Evolutionary conservation across 2,888 invertebrate genomes (phyloP), one percentile per base, ranked within the genome.

Genomic region (Heteromyza rotundicornis): DNA sequence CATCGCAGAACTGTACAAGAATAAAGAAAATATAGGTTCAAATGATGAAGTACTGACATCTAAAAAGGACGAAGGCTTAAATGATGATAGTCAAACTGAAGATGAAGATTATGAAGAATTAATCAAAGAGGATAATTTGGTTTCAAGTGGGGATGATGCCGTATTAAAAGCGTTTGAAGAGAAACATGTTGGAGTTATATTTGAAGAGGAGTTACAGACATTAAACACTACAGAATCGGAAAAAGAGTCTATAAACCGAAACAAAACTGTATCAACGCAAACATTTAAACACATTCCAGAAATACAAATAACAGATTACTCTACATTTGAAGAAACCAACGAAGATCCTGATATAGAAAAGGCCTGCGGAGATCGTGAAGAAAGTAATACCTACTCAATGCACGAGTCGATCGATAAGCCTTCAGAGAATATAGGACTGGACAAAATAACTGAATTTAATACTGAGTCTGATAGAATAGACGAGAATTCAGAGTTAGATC

Each of bases 1-100:
- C 51, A 59, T 79, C 3, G 59, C 66, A 8, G 70, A 74, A 22
- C 57, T 79, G 1, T 55, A 32, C 10, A 36, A 55, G 8, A 20
- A 55, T 19, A 22, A 64, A 12, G 57, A 56, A 32, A 40, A 57
- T 5, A 56, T 57, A 1, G 27, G 61, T 12, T 16, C 56, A 22
- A 20, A 44, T 10, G 51, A 47, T 0, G 47, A 52, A 5, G 23
- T 16, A 2, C 35, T 50, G 1, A 44, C 55, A 2, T 57, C 36
- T 35, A 27, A 16, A 1, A 27, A 63, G 3, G n/a, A 44, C 2
- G 17, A 12, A 7, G 19, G 27, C 10, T 7, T 52, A 8, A 52
- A 49, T 57, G 44, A 47, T 8, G 62, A 54, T 36, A 61, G 49
- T 22, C 55, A 40, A 1, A 23, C 23, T 3, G 62, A 61, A 2